Base-by-base conservation (phyloP, 2,797 vertebrate genomes). In the Dipus sagitta region DNA sequence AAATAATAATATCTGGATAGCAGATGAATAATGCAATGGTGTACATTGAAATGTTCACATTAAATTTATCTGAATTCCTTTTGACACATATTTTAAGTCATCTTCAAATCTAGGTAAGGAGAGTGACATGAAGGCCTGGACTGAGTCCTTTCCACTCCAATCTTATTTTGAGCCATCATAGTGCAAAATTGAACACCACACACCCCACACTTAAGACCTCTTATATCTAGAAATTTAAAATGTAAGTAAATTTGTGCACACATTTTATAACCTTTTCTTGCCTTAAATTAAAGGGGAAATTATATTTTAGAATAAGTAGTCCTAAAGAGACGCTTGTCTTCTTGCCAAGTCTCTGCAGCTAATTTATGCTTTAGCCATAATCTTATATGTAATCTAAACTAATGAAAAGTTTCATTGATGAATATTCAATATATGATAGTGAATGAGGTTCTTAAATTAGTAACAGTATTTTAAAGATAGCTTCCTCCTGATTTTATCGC, bases 11-110 rank as follows among this genome's bases (percentile, higher is more conserved):
- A 87, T 90, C 78, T 91, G 52, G 47, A 71, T 78, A 84, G 80
- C 42, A 78, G n/a, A 96, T 94, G 85, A 96, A 97, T 97, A 96
- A 97, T 96, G 82, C 81, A 96, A 70, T 34, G 95, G 24, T 96
- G 4, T 88, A 88, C 38, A 91, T 6, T 94, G 67, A 95, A 77
- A 92, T 92, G 64, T 68, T 92, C 91, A 71, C 76, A 88, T 88
- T 96, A 95, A 96, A 82, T 94, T 92, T 92, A 82, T 95, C 76
- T 86, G 95, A 92, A 94, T 84, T 91, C 68, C 47, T 86, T 95
- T 88, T 88, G 76, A 30, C 75, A 91, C 65, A 42, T 93, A 81
- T 91, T 90, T 95, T 47, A 87, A 93, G 91, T 65, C 64, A 94
- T 79, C 90, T 83, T 60, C 77, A 85, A 92, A 82, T n/a, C 38